phyloP scores from a whole-genome alignment of 1,140 invertebrate species.

The Drosophila pectinifera region DNA sequence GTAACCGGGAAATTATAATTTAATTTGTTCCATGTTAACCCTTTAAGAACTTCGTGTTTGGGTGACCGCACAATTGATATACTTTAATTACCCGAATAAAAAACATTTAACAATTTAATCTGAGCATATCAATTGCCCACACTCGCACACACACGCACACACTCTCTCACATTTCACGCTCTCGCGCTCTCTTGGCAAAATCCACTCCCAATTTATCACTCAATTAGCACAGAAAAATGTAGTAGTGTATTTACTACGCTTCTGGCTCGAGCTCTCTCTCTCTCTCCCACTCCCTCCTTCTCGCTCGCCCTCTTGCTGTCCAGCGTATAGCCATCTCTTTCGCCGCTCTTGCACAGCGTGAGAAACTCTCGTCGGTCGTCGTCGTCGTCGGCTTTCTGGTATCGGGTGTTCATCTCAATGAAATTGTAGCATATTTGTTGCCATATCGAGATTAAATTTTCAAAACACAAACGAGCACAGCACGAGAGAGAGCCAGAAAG shows the following conservation, averaged over 20 bases:
- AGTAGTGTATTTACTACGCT: conserved; percentile 84
- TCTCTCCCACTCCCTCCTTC: conserved; percentile 3
- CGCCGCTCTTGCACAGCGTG: conserved; percentile 67
- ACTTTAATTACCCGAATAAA: conserved; percentile 84
- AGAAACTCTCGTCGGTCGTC: conserved; percentile 64
- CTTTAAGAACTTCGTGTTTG: conserved; percentile 12
- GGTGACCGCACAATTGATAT: conserved; percentile 71
- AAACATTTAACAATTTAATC: conserved; percentile 85
- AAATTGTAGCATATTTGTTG: conserved; percentile 84
- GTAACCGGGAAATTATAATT: neutral
- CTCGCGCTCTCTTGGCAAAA: conserved; percentile 66
- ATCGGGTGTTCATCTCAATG: conserved; percentile 83
- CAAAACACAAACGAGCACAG: conserved; percentile 82
- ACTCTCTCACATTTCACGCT: conserved; percentile 59
- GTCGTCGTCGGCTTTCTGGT: conserved; percentile 54
- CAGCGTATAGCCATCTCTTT: conserved; percentile 18
- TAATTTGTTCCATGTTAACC: conserved; percentile 2
- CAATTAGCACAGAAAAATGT: conserved; percentile 85
- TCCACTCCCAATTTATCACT: conserved; percentile 85
- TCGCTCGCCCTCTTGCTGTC: neutral
- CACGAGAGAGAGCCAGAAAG: conserved; percentile 30
- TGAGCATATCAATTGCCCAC: conserved; percentile 82
- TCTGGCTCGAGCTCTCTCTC: conserved; percentile 54
- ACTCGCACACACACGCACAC: conserved; percentile 26
- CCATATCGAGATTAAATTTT: conserved; percentile 84